Evolutionary conservation across 2,113 vertebrate genomes (phyloP).

Genomic region (Aramus guarauna): DNA sequence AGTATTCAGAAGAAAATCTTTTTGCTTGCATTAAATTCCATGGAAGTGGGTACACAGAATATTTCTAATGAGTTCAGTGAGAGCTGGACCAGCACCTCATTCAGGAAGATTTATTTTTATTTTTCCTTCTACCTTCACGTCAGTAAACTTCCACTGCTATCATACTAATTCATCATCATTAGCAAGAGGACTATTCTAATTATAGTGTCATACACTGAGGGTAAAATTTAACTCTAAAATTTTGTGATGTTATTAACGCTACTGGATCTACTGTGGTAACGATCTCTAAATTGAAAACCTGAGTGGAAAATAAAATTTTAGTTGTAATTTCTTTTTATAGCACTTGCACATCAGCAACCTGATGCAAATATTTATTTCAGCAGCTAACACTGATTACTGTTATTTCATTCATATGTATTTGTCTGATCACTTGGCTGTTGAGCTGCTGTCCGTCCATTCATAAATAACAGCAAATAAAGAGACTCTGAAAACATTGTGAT

Average conservation of each 20-base stretch:
- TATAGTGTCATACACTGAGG: neutral
- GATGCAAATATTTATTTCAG: constrained; percentile 3
- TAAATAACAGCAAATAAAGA: neutral
- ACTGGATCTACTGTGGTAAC: neutral
- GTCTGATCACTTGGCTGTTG: neutral
- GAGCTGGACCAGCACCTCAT: accelerated
- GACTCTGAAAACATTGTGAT: neutral
- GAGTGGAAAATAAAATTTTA: constrained; percentile 9
- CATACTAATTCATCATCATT: neutral
- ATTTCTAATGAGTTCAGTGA: neutral
- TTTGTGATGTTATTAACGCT: neutral
- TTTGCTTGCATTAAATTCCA: neutral
- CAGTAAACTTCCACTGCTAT: neutral
- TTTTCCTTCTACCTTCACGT: neutral
- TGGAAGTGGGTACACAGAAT: accelerated
- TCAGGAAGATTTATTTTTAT: neutral
- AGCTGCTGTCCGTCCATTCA: neutral
- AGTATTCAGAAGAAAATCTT: neutral
- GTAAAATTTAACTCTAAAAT: neutral
- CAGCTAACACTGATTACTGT: neutral
- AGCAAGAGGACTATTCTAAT: neutral
- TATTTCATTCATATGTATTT: neutral
- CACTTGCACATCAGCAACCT: neutral
- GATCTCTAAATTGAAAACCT: neutral
- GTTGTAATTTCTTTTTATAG: neutral